Evolutionary conservation across 2,113 vertebrate species (phyloP).

Genomic region (Ranitomeya variabilis): DNA sequence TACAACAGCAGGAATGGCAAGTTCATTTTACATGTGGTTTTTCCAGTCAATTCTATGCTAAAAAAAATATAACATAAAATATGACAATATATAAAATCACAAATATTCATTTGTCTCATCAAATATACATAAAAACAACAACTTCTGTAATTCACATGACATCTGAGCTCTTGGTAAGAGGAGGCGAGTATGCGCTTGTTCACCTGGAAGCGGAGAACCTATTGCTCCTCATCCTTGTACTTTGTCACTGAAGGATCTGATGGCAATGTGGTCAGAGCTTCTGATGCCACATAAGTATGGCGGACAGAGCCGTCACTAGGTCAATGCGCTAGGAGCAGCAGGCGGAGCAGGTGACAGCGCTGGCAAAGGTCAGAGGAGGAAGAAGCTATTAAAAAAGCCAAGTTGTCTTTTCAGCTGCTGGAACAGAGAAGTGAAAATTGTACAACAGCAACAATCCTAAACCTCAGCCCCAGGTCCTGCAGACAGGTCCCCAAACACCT

Average conservation of each 20-base stretch:
- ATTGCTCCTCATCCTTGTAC: background rate
- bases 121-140: too few species aligned
- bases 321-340: background rate
- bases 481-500: background rate
- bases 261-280: background rate
- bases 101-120: too few species aligned
- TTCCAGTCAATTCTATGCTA: too few species aligned
- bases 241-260: background rate
- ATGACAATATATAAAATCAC: too few species aligned
- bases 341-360: constrained; percentile 7
- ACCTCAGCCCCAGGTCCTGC: background rate
- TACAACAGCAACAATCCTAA: background rate
- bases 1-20: background rate
- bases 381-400: background rate
- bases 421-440: background rate
- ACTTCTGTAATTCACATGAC: too few species aligned
- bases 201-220: background rate
- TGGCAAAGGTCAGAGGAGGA: background rate
- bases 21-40: too few species aligned
- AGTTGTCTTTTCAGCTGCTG: constrained; percentile 3
- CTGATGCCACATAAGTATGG: background rate
- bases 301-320: background rate
- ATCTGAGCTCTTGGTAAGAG: too few species aligned
- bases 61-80: too few species aligned
- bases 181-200: background rate